Base-by-base conservation (phyloP, 2,797 vertebrate species). In the Vespertilio murinus region DNA sequence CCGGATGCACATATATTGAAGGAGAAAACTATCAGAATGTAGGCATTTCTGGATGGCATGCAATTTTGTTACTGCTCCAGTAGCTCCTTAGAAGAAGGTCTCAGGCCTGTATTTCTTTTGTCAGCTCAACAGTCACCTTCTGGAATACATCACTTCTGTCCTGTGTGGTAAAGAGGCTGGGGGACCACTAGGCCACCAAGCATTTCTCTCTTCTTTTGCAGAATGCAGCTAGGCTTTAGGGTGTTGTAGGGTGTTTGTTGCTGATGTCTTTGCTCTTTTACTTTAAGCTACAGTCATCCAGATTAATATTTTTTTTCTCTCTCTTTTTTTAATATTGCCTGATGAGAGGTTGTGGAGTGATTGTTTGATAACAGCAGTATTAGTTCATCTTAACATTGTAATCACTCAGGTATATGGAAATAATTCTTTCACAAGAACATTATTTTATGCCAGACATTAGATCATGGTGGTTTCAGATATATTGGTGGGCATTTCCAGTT, bases 21-120 rank as follows among this genome's bases (percentile, higher is more conserved):
- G 78, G 90, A 83, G 84, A 89, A 88, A 89, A 59, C 79, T 79
- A 45, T 83, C 17, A 33, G 23, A 77, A 42, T 42, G 30, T 23
- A 90, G 94, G 74, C 85, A 88, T 94, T 94, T 90, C 90, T 86
- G 69, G 73, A 71, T 75, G 88, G 90, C 95, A 54, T 56, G 74
- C 20, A 33, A 2, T 42, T 83, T 80, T n/a, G 54, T 84, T 86
- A 11, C 59, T 49, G 80, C 77, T 38, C 30, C 40, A 23, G 6
- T 30, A 22, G 77, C 73, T 73, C 80, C 90, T 45, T 90, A 28
- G 94, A 84, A 82, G 64, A 73, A 47, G 45, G 73, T 78, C 75
- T 73, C 64, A 4, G 69, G 59, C 75, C 59, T 30, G 0, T 65
- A 78, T 64, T 69, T 75, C 67, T 64, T 64, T 69, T 13, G 5